Evolutionary conservation across 1,140 invertebrate species (phyloP).

Genomic region (Choristoneura fumiferana): DNA sequence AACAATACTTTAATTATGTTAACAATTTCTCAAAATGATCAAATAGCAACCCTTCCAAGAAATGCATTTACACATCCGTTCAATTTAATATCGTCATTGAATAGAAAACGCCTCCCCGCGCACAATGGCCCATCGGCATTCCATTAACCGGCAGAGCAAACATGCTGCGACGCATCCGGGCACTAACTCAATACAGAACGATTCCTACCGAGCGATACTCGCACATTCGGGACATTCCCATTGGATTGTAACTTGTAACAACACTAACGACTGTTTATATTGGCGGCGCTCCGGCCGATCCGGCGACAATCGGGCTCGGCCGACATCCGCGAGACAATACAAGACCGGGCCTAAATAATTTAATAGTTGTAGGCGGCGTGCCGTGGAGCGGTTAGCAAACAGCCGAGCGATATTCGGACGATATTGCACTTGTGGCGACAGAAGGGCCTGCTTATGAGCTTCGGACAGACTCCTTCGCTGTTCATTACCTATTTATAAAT

Average conservation of each 20-base stretch:
- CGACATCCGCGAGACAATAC: conserved; percentile 64
- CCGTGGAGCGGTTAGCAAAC: conserved; percentile 52
- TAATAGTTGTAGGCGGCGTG: conserved; percentile 51
- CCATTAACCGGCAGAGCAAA: conserved; percentile 72
- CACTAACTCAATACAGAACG: conserved; percentile 52
- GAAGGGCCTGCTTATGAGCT: conserved; percentile 16
- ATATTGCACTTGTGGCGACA: conserved; percentile 7
- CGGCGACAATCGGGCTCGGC: conserved; percentile 30
- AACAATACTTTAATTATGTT: too few relatives aligned
- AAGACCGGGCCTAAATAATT: conserved; percentile 67
- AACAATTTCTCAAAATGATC: neutral
- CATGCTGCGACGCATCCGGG: conserved; percentile 54
- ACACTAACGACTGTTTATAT: conserved; percentile 68
- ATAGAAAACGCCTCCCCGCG: conserved; percentile 62
- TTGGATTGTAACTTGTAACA: conserved; percentile 49
- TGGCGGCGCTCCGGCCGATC: conserved; percentile 34
- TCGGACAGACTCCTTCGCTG: conserved; percentile 13
- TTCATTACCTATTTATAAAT: conserved; percentile 16
- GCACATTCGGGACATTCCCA: conserved; percentile 50
- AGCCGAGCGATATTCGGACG: conserved; percentile 25
- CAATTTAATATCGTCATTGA: conserved; percentile 66
- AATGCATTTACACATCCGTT: conserved; percentile 38
- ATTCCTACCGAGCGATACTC: conserved; percentile 47
- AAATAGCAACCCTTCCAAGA: conserved; percentile 30
- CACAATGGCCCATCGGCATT: conserved; percentile 69